Evolutionary conservation across 2,113 vertebrate species (phyloP).

Genomic region (Galeopterus variegatus): DNA sequence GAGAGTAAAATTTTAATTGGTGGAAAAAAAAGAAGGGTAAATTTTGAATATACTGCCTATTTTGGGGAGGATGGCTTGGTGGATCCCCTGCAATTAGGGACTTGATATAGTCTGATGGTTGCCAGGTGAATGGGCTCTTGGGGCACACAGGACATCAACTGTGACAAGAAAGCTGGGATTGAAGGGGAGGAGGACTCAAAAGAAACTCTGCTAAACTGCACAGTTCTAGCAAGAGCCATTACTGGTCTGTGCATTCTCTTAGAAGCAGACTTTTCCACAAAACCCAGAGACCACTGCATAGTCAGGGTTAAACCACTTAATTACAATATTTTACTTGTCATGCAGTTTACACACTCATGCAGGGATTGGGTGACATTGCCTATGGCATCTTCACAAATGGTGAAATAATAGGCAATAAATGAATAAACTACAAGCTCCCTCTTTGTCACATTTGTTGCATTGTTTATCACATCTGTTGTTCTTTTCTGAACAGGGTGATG

Average conservation of each 20-base stretch:
- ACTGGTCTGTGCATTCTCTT: neutral
- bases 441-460: slow-evolving; percentile 67
- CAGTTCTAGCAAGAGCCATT: neutral
- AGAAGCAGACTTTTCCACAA: slow-evolving; percentile 17
- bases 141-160: neutral
- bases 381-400: slow-evolving; percentile 74
- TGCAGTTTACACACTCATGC: slow-evolving; percentile 55
- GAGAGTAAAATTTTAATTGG: neutral
- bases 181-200: neutral
- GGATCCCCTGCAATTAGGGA: neutral
- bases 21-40: neutral
- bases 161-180: neutral
- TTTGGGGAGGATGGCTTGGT: neutral
- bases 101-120: neutral
- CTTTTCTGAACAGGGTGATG: slow-evolving; percentile 48
- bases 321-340: slow-evolving; percentile 74
- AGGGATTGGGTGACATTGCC: neutral
- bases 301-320: slow-evolving; percentile 77
- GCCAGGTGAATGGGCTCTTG: neutral
- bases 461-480: slow-evolving; percentile 81
- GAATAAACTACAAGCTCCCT: slow-evolving; percentile 70
- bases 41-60: neutral
- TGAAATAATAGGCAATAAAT: slow-evolving; percentile 79
- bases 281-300: slow-evolving; percentile 53
- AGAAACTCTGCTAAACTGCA: neutral